Base-by-base conservation (phyloP, 1,140 invertebrate species). In the Atta cephalotes region DNA sequence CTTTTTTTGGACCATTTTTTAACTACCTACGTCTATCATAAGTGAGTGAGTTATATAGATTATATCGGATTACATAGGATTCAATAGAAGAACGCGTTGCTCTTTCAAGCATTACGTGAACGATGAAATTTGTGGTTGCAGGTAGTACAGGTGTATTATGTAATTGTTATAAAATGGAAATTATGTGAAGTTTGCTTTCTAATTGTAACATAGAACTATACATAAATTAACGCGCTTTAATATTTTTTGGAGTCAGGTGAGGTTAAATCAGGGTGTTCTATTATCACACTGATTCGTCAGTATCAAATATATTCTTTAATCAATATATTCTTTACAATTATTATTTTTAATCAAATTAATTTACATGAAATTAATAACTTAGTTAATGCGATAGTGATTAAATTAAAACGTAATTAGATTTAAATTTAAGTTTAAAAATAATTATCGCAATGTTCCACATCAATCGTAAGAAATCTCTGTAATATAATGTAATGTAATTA, bases 71-170 rank as follows among this genome's bases (percentile, higher is more conserved):
- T 74, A 74, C 18, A 49, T 31, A 45, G n/a, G 56, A 76, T 63
- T 63, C 39, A 39, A 63, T 63, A 49, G 39, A 74, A 25, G 35
- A 74, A 62, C 56, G 25, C 18, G 25, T 35, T 84, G 70, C 56
- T 58, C 80, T 84, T 84, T 84, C 70, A 16, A 82, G 25, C 12
- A 76, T 84, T 84, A 84, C 70, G 25, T 76, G 80, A 84, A 62
- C 56, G 80, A 63, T 84, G 70, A 63, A 82, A 63, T 63, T 84
- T 49, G 80, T 74, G 25, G 25, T 62, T 51, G 14, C 39, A 74
- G 39, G 25, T 62, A 76, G 25, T 28, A 16, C n/a, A 31, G 2
- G 49, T 18, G 58, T 7, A 51, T 84, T 84, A 76, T n/a, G 45
- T 84, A 84, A 84, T 84, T 58, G 21, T 82, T 82, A 45, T 45